Conservation (phyloP, 2,797 vertebrate species). For the Tiaroga cobitis region DNA sequence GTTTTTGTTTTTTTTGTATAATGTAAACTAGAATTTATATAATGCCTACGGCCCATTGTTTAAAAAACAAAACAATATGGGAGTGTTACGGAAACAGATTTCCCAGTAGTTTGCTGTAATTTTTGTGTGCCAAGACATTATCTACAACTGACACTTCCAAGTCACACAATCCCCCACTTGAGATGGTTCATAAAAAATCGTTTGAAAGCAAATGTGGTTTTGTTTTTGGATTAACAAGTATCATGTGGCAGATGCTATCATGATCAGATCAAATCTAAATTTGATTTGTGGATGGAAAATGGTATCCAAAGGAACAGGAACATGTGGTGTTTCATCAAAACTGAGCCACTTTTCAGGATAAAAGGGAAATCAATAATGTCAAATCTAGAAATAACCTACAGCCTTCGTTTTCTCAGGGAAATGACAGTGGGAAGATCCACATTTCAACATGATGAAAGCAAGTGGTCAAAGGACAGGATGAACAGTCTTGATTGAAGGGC, state of each 20-base stretch:
- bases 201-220: not conserved
- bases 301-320: not conserved
- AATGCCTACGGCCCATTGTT: not conserved
- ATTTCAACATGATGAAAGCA: no score
- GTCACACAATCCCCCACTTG: not conserved
- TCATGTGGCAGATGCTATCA: not conserved
- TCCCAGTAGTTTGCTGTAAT: no score
- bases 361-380: no score
- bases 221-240: not conserved
- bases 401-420: no score
- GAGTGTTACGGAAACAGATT: not conserved
- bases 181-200: not conserved
- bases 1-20: not conserved
- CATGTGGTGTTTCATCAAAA: not conserved
- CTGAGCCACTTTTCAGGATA: not conserved
- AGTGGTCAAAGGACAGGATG: no score
- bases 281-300: not conserved
- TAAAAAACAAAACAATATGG: not conserved
- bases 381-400: no score
- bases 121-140: not conserved
- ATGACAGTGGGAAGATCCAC: no score
- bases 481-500: no score
- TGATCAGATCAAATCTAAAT: not conserved
- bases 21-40: not conserved
- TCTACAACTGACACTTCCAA: not conserved